Conservation (phyloP, 2,113 vertebrate genomes). For the Sterna hirundo region DNA sequence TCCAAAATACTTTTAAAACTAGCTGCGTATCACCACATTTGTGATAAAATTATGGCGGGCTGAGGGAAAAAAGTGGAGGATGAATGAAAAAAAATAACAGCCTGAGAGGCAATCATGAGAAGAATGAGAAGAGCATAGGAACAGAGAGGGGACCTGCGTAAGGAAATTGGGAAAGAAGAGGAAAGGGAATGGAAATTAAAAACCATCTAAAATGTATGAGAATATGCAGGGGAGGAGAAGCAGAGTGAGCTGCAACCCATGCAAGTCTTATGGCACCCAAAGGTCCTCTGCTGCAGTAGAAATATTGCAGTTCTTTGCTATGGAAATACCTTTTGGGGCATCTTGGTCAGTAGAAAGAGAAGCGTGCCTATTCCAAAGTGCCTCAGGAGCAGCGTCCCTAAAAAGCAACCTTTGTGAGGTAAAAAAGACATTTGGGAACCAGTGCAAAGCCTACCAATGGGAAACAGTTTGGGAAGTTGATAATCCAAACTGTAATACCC, state of each 20-base stretch:
- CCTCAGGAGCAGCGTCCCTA: background rate
- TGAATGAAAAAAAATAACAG: background rate
- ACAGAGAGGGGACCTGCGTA: rapidly evolving
- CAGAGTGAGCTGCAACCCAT: background rate
- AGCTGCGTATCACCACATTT: background rate
- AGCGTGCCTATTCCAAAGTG: background rate
- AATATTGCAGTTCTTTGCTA: background rate
- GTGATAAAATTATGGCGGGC: background rate
- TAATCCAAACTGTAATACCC: background rate
- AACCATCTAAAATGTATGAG: background rate
- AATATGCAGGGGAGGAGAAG: background rate
- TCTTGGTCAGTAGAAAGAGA: background rate
- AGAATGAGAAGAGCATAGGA: background rate
- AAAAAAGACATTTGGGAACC: background rate
- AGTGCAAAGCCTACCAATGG: background rate
- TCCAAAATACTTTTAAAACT: background rate
- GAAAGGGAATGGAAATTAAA: background rate
- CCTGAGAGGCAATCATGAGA: background rate
- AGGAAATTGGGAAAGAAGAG: background rate
- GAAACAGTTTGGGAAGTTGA: background rate
- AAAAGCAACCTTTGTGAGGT: background rate
- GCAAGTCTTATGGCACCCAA: background rate
- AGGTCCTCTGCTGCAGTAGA: background rate
- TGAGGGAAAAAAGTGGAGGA: background rate
- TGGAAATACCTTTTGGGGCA: background rate